Evolutionary conservation across 2,113 vertebrate species (phyloP), one percentile per base, ranked within the genome.

Genomic region (Trogon surrucura): DNA sequence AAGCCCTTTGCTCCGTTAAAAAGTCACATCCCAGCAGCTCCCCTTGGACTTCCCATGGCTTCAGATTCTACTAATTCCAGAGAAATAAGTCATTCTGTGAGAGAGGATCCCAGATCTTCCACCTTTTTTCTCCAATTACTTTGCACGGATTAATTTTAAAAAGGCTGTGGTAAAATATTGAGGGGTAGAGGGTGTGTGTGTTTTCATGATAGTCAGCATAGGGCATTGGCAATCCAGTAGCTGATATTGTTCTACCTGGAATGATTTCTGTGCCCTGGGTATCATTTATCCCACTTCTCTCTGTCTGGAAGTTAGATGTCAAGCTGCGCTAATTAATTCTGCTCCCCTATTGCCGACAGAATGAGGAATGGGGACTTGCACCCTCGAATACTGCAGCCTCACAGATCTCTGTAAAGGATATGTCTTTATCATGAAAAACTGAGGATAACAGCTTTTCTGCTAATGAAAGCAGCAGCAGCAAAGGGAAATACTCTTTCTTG

Each of bases 161-260:
- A 61, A 41, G 36, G 21, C 51, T 70, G 18, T 45, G 14, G 16
- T 58, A 16, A 62, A 53, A 44, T 25, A 34, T 3, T 27, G 32
- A 20, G n/a, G 48, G 38, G 17, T 36, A 29, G 47, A 58, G 15
- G 14, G 9, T 13, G 34, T 3, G 17, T 38, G 32, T 36, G n/a
- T n/a, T 82, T 66, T 81, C 61, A n/a, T 0, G 0, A 62, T 7
- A 54, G 45, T 21, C 2, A 1, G 41, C 34, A 32, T 26, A 56
- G 44, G 61, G 47, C 4, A 1, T 1, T 78, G 51, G 38, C 38
- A 80, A 72, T 56, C 30, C 62, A 38, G 9, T 11, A 62, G 29
- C 3, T 79, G 38, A 44, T 13, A 3, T 10, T 45, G 53, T 27
- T 18, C 6, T 48, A 64, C 26, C 61, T 93, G 81, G 66, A 89